phyloP scores from a whole-genome alignment of 2,888 invertebrate species.

The Archips xylosteana region DNA sequence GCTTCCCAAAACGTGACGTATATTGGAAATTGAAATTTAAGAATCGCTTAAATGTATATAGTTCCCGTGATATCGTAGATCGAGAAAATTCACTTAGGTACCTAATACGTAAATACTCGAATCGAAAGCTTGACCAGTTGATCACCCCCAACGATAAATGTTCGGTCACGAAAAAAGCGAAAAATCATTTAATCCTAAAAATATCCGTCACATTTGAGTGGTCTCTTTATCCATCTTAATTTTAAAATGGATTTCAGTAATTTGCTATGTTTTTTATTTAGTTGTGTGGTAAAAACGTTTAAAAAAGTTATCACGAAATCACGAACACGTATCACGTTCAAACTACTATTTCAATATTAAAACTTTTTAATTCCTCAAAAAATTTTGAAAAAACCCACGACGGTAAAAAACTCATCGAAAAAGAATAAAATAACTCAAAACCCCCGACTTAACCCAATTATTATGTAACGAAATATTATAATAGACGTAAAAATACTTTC shows the following conservation, averaged over 20 bases:
- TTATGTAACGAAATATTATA: no score
- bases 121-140: neutral
- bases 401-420: no score
- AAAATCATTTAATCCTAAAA: neutral
- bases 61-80: neutral
- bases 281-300: slow-evolving; percentile 2
- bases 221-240: neutral
- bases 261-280: neutral
- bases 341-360: neutral
- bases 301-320: slow-evolving; percentile 20
- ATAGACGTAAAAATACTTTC: no score
- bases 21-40: neutral
- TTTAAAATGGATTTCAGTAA: neutral
- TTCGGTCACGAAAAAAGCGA: neutral
- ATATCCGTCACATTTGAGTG: neutral
- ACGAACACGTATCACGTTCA: slow-evolving; percentile 20
- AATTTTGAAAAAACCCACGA: no score
- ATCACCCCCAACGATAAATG: neutral
- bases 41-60: neutral
- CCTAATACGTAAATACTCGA: neutral
- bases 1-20: no score
- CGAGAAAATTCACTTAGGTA: neutral
- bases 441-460: no score
- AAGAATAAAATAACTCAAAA: no score
- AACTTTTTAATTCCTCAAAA: no score